Conservation (phyloP, 2,888 invertebrate genomes). For the Choristoneura rosaceana region DNA sequence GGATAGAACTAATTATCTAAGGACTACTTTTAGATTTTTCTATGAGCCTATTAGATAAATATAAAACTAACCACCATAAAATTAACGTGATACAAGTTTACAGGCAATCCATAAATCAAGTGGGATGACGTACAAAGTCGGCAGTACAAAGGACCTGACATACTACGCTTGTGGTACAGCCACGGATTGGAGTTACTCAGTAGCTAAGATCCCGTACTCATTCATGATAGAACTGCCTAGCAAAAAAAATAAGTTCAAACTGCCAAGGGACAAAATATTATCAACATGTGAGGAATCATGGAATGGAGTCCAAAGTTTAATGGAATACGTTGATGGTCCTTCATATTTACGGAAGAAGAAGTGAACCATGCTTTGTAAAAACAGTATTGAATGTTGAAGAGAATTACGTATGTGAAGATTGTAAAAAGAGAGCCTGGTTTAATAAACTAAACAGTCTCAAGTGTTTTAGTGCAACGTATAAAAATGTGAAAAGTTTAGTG, state of each 20-base stretch:
- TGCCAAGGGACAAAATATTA: slow-evolving; percentile 72
- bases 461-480: slow-evolving; percentile 11
- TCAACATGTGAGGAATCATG: slow-evolving; percentile 71
- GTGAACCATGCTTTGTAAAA: not conserved
- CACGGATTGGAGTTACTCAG: slow-evolving; percentile 77
- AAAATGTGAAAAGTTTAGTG: slow-evolving; percentile 23
- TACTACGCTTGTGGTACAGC: slow-evolving; percentile 78
- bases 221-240: slow-evolving; percentile 78
- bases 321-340: slow-evolving; percentile 68
- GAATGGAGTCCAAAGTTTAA: slow-evolving; percentile 68
- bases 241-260: slow-evolving; percentile 66
- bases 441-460: not conserved
- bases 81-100: slow-evolving; percentile 44
- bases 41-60: too few relatives aligned
- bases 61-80: not conserved
- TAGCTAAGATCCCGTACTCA: slow-evolving; percentile 77
- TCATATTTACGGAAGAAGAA: slow-evolving; percentile 35
- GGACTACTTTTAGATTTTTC: too few relatives aligned
- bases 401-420: not conserved
- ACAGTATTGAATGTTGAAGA: not conserved
- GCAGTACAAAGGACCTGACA: slow-evolving; percentile 76
- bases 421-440: not conserved
- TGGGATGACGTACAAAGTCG: slow-evolving; percentile 75
- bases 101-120: slow-evolving; percentile 74
- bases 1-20: not conserved